Evolutionary conservation across 2,797 vertebrate species (phyloP), one percentile per base, ranked within the genome.

Genomic region (Acipenser oxyrinchus): DNA sequence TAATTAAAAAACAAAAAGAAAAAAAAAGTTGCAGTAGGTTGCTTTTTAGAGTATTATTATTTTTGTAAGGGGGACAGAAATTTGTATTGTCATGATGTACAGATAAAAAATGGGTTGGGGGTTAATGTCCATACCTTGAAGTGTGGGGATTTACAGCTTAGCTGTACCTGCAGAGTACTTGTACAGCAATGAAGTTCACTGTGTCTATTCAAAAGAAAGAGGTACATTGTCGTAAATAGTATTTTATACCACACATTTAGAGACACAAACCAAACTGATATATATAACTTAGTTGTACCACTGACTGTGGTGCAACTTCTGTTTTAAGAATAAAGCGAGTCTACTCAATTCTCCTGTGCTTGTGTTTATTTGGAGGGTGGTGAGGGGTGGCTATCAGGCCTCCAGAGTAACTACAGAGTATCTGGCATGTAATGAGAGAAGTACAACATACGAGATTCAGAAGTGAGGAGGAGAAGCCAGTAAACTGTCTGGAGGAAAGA

Each of bases 161-260:
- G 94, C 95, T 97, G 93, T 95, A 95, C 94, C 92, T 94, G 91
- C 92, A 93, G 90, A 97, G 93, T 93, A 94, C 88, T 93, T 97
- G 95, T 97, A 96, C 94, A 97, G 95, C 95, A 96, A 96, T 94
- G 92, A 95, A 94, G 92, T 94, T 97, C 95, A 97, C 95, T 96
- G 94, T 98, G 95, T 97, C 91, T 91, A 89, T 89, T 95, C 89
- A 94, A 92, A 90, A 92, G 85, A 86, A 92, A 95, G 93, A 95
- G 94, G 95, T 97, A 97, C 95, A 83, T 88, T 95, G 93, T 97
- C 93, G 93, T 94, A 94, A 94, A 95, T 93, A 93, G 83, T 93
- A 94, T 98, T 98, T 97, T 95, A 92, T 96, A 95, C 94, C 89
- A 95, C 93, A 94, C 91, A 94, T 97, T 95, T 94, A 89, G 90